Evolutionary conservation across 2,888 invertebrate species (phyloP).

Genomic region (Melipona bicolor): DNA sequence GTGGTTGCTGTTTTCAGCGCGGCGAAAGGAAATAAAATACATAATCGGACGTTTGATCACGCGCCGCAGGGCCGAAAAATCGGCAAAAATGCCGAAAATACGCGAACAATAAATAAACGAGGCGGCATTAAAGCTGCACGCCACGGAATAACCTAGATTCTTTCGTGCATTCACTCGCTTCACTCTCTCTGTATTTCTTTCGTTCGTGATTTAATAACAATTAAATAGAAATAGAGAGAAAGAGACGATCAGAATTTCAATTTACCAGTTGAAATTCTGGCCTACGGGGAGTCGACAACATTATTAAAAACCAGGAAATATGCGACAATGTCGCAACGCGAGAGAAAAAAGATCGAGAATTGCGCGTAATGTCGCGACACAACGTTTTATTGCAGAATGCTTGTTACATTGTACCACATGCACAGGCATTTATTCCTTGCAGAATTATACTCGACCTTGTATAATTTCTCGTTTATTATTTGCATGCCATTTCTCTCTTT

Average conservation of each 20-base stretch:
- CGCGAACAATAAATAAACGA: slow-evolving; percentile 42
- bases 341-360: slow-evolving; percentile 1
- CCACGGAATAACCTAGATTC: slow-evolving; percentile 60
- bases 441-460: not conserved
- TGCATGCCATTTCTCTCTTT: not conserved
- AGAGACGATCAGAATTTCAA: slow-evolving; percentile 49
- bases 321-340: slow-evolving; percentile 11
- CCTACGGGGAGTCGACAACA: slow-evolving; percentile 32
- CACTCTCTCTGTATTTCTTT: slow-evolving; percentile 27
- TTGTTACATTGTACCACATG: slow-evolving; percentile 12
- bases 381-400: slow-evolving; percentile 27
- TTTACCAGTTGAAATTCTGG: slow-evolving; percentile 17
- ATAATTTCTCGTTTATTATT: slow-evolving; percentile 13
- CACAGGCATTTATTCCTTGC: slow-evolving; percentile 8
- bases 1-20: not conserved
- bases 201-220: slow-evolving; percentile 53
- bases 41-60: slow-evolving; percentile 9
- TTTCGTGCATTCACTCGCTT: slow-evolving; percentile 26
- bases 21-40: not conserved
- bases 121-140: slow-evolving; percentile 52
- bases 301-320: slow-evolving; percentile 22
- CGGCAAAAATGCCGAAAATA: slow-evolving; percentile 36
- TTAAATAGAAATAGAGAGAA: slow-evolving; percentile 22
- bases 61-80: slow-evolving; percentile 1
- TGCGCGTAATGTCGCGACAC: slow-evolving; percentile 26